Conservation (phyloP, 2,113 vertebrate species). For the Labrus mixtus region DNA sequence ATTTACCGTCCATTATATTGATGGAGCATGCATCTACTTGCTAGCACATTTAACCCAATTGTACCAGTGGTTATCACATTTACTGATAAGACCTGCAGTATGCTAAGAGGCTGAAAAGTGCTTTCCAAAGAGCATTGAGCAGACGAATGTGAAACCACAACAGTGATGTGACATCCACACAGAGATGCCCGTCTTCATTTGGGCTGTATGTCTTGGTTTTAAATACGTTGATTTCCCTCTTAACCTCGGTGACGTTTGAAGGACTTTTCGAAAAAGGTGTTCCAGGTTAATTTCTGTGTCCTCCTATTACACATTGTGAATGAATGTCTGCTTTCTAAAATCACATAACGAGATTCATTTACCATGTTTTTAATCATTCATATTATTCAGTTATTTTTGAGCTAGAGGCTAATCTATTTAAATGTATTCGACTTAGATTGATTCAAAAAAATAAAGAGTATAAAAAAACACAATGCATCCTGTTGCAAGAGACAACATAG, state of each 20-base stretch:
- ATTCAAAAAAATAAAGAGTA: neutral
- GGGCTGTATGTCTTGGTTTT: conserved; percentile 6
- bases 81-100: neutral
- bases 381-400: neutral
- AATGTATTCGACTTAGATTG: neutral
- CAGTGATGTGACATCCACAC: neutral
- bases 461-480: neutral
- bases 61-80: conserved; percentile 1
- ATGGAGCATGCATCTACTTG: neutral
- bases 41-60: conserved; percentile 11
- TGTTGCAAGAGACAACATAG: neutral
- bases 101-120: conserved; percentile 26
- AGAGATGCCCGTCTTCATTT: neutral
- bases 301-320: neutral
- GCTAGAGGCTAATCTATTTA: neutral
- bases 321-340: neutral
- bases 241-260: neutral
- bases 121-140: conserved; percentile 1
- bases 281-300: neutral
- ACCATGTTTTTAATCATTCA: neutral
- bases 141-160: neutral
- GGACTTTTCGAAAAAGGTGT: neutral
- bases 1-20: conserved; percentile 45
- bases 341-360: neutral
- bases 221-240: neutral